Evolutionary conservation across 2,888 invertebrate genomes (phyloP), one percentile per base, ranked within the genome.

Genomic region (Luperina testacea): DNA sequence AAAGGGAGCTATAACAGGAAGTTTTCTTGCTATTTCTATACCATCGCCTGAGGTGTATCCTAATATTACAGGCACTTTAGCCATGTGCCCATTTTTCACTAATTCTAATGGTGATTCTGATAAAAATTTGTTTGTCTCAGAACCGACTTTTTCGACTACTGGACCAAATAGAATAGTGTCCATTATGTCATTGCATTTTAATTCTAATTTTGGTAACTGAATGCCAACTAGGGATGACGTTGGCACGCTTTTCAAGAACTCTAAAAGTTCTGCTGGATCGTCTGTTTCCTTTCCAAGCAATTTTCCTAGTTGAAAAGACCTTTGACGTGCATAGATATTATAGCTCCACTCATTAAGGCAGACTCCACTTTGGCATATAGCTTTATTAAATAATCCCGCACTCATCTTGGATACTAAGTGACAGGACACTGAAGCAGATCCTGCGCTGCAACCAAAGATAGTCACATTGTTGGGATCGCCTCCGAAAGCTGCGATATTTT

Each of bases 311-410:
- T 96, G 96, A 82, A 96, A 94, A 24, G 96, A 96, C 78, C 96
- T 92, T 88, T 94, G 90, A 27, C 92, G 91, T 0, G 92, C 94
- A 82, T 96, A 94, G 38, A 94, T 81, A 78, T 93, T 94, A 88
- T 94, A 95, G 78, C 94, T 91, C 97, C 97, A 97, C 81, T 96
- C 96, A 82, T 94, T 95, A 13, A 97, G 91, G 80, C 96, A 95
- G 1, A 96, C 94, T 51, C 97, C 97, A 80, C 97, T 97, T 92
- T 97, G 97, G 83, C 97, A 96, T 77, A 97, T 97, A 1, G 96
- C 97, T 91, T 96, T 97, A 87, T 94, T 88, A 83, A 96, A 97
- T 78, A 97, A 90, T 20, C 95, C 95, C 72, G 90, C 81, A 80
- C 96, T 97, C 95, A 96, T 95, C 82, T 94, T 92, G 0, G 97